Evolutionary conservation across 1,140 invertebrate species (phyloP), one percentile per base, ranked within the genome.

Genomic region (Steinernema khuongi): DNA sequence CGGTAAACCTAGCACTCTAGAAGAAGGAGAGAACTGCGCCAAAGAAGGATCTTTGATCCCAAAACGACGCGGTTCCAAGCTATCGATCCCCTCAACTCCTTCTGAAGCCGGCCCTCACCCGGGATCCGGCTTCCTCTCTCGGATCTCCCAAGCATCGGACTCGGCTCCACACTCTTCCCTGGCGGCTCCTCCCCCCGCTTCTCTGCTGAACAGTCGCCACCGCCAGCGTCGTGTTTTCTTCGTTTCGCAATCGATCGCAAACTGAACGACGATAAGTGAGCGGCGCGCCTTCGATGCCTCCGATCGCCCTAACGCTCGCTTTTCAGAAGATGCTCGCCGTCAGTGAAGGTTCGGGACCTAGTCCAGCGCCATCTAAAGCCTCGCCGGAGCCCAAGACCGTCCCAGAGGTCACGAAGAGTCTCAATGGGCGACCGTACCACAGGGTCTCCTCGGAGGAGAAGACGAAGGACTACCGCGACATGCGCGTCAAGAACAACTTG

Each of bases 221-320:
- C n/a, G n/a, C 11, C 11, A 22, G 7, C 50, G 50, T 22, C 2
- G 19, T 60, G 11, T 60, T 60, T 60, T 60, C 50, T 60, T 60
- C 50, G 50, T 60, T 60, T 60, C 50, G 50, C 50, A 60, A 60
- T 60, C 50, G 50, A 60, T 60, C 50, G 50, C 50, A 60, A 60
- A 41, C 36, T 41, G n/a, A 41, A 60, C 50, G 50, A 60, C 50
- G 50, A 22, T 60, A 60, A 60, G 50, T 60, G 50, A 60, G 26
- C 19, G 50, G 14, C 50, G 50, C 50, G 14, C 36, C 50, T 60
- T 60, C 22, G 11, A 26, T 26, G 4, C 14, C 50, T 60, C 50
- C 36, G 36, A n/a, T n/a, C n/a, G n/a, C n/a, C n/a, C n/a, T n/a
- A n/a, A n/a, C n/a, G n/a, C n/a, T n/a, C n/a, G n/a, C n/a, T n/a